Base-by-base conservation (phyloP, 2,888 invertebrate species). In the Drosophila mimica region DNA sequence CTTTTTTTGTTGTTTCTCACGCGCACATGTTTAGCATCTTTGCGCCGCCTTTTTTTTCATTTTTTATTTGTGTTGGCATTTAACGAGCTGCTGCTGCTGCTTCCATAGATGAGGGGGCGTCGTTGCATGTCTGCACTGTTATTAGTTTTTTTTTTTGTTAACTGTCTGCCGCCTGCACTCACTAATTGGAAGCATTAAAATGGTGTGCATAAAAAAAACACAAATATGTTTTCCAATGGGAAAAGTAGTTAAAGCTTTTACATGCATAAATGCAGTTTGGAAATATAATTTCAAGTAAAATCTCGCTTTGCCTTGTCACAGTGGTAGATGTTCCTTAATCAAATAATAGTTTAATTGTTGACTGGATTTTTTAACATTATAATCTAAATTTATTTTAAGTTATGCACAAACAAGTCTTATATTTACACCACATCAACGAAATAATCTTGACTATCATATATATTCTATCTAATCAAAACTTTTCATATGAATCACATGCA, bases 1-100 rank as follows among this genome's bases (percentile, higher is more conserved):
- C 57, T 51, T 51, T 40, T 57, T 60, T 54, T 61, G 15, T 36
- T 51, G 46, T 70, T 83, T 81, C 71, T 79, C 89, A 79, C 88
- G 76, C 82, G 79, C 83, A 86, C 71, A 88, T 78, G 89, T 85
- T 85, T 89, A 85, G 88, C 84, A 85, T 70, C 77, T 84, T 79
- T 83, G 65, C 58, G 48, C 59, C 57, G 67, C 61, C 72, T 65
- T 54, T 43, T 52, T 36, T 67, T 34, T 9, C 34, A 38, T 40
- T 80, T 76, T 70, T 73, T 75, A 68, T 78, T 83, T 83, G 67
- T 68, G 59, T 75, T 80, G 64, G 51, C 58, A 83, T 82, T 88
- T 85, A 79, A 82, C 77, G 65, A 46, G 60, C 69, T 51, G 62
- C 63, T 61, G 62, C 63, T 61, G 72, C 59, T 73, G 63, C 57